Base-by-base conservation (phyloP, 2,113 vertebrate genomes). In the Lathamus discolor region DNA sequence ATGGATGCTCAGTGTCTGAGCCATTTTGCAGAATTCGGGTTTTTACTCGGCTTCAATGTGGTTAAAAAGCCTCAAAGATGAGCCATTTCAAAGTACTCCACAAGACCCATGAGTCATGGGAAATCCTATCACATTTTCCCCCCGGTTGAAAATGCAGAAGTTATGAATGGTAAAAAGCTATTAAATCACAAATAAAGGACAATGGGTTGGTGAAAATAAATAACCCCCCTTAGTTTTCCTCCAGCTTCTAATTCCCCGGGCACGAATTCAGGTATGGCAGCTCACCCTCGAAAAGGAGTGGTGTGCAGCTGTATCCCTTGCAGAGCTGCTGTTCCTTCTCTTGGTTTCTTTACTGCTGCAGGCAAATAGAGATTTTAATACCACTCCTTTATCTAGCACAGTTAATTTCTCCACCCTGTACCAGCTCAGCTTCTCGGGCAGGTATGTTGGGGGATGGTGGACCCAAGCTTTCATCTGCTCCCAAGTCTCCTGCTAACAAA, bases 321-420 rank as follows among this genome's bases (percentile, higher is more conserved):
- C 46, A 96, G 88, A 95, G 62, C 10, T 61, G 18, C 90, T 76
- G 22, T 84, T 94, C 57, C 83, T 96, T 92, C 59, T 37, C 76
- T 78, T 68, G 48, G 48, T 66, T 96, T 94, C 92, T 80, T 81
- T 46, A 69, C 31, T 64, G 83, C 95, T 94, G 52, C 86, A 49
- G 95, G 95, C 90, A 55, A 93, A 76, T 1, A 2, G 43, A 86
- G 83, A 75, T 90, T 86, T 83, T 75, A 81, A 86, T 92, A 90
- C 86, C 89, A 37, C 90, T 93, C 90, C 93, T 96, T 95, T 96
- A 94, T 92, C 83, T 83, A 78, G 61, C 62, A 82, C 73, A 84
- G 80, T 88, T 86, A 68, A 88, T 48, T 97, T 95, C 88, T 39
- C 93, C 90, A n/a, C 90, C 92, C 92, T 83, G 23, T 86, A 92